These are phyloP conservation scores for Spodoptera littoralis DNA, from an alignment of 2,888 invertebrate species.

Conservation along the genomic window DNA sequence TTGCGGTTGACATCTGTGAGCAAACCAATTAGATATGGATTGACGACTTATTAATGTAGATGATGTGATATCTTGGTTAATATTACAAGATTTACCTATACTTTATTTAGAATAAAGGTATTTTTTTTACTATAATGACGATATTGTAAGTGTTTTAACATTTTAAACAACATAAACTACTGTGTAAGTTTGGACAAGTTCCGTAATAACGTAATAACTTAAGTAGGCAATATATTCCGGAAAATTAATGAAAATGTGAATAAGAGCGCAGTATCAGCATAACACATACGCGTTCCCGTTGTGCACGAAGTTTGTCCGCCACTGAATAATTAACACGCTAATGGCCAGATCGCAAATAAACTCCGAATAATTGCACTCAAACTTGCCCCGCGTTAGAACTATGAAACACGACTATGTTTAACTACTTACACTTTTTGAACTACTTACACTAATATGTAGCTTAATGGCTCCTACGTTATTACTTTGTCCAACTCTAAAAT, in stretches of 20 bases:
- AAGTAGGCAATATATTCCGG: conserved; percentile 33
- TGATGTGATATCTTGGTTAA: background rate
- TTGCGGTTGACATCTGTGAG: background rate
- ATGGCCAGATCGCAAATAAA: conserved; percentile 85
- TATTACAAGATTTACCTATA: no score
- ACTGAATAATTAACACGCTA: conserved; percentile 85
- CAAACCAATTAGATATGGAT: background rate
- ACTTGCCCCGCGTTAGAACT: conserved; percentile 69
- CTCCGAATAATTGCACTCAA: conserved; percentile 82
- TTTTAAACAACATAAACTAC: conserved; percentile 7
- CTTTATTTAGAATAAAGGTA: no score
- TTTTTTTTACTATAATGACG: background rate
- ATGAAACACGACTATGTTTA: conserved; percentile 65
- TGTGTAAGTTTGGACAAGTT: conserved; percentile 33
- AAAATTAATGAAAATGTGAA: conserved; percentile 54
- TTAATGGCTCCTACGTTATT: conserved; percentile 7
- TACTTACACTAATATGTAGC: conserved; percentile 14
- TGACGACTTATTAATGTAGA: conserved; percentile 2
- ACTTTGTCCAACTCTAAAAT: conserved; percentile 19
- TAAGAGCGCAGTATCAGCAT: conserved; percentile 57
- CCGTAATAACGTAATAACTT: conserved; percentile 31
- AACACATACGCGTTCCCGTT: conserved; percentile 57
- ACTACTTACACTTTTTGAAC: conserved; percentile 40
- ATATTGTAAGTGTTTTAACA: background rate
- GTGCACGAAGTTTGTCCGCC: conserved; percentile 66